These are phyloP conservation scores for Falcaria lacertinaria DNA, from an alignment of 2,888 invertebrate species.

Conservation along the genomic window DNA sequence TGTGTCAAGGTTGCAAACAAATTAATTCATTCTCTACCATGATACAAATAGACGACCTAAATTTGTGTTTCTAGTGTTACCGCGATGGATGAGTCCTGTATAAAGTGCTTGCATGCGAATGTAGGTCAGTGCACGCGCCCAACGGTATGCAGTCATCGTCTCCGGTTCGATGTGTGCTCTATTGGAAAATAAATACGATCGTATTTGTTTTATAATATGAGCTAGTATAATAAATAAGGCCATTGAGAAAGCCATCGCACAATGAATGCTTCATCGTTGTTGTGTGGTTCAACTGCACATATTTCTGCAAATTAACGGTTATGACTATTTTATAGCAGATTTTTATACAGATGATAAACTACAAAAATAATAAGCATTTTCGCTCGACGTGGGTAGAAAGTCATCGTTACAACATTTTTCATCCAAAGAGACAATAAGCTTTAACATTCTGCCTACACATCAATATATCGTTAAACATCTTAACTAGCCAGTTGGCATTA, in stretches of 20 bases:
- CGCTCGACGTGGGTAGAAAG: conserved; percentile 12
- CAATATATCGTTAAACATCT: conserved; percentile 21
- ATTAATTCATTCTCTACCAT: conserved; percentile 44
- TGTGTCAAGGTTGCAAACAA: conserved; percentile 62
- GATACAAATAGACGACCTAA: conserved; percentile 48
- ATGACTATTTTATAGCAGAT: neutral
- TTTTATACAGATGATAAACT: neutral
- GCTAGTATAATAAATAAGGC: too few species aligned
- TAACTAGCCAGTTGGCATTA: conserved; percentile 27
- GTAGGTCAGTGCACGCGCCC: neutral
- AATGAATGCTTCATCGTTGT: too few species aligned
- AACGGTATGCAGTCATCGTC: neutral
- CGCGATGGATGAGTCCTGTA: neutral
- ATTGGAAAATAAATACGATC: neutral
- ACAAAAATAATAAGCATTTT: conserved; percentile 11
- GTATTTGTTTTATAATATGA: too few species aligned
- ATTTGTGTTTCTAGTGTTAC: conserved; percentile 17
- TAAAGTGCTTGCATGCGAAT: conserved; percentile 1
- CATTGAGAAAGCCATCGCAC: too few species aligned
- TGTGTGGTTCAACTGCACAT: neutral
- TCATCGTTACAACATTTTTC: conserved; percentile 21
- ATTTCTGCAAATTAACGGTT: neutral
- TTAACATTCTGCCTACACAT: conserved; percentile 21
- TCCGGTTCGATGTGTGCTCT: neutral
- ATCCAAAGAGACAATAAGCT: conserved; percentile 16